Evolutionary conservation across 2,113 vertebrate species (phyloP).

Genomic region (Raja brachyura): DNA sequence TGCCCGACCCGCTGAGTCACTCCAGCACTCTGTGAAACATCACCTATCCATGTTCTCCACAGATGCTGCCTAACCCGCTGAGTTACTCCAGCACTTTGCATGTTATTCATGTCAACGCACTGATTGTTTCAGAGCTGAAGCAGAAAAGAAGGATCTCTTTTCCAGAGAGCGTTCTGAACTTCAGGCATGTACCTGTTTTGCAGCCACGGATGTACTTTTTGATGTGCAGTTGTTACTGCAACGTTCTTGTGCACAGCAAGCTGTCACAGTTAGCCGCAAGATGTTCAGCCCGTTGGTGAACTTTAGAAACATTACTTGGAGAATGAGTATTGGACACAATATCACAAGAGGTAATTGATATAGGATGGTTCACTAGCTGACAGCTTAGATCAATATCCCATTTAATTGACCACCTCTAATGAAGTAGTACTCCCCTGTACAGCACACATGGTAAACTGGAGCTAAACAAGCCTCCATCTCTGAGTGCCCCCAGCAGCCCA

Average conservation of each 20-base stretch:
- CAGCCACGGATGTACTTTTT: neutral
- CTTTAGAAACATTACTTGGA: neutral
- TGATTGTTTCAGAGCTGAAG: neutral
- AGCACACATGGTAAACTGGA: neutral
- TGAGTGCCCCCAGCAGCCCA: too few relatives aligned
- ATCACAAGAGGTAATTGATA: neutral
- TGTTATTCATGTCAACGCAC: neutral
- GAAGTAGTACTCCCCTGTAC: neutral
- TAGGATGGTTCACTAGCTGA: neutral
- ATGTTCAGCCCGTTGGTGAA: neutral
- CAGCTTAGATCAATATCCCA: neutral
- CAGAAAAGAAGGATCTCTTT: neutral
- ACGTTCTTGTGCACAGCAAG: neutral
- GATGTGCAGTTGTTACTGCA: neutral
- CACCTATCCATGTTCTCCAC: too few relatives aligned
- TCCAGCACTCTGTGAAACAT: too few relatives aligned
- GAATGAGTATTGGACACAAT: neutral
- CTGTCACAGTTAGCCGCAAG: too few relatives aligned
- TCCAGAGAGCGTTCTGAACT: too few relatives aligned
- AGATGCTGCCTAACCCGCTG: too few relatives aligned
- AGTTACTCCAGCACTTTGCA: too few relatives aligned
- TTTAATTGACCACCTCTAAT: neutral
- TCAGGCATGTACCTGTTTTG: neutral
- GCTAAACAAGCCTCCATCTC: too few relatives aligned
- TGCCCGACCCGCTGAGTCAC: too few relatives aligned